Base-by-base conservation (phyloP, 2,113 vertebrate genomes). In the Sarotherodon lohbergeri region DNA sequence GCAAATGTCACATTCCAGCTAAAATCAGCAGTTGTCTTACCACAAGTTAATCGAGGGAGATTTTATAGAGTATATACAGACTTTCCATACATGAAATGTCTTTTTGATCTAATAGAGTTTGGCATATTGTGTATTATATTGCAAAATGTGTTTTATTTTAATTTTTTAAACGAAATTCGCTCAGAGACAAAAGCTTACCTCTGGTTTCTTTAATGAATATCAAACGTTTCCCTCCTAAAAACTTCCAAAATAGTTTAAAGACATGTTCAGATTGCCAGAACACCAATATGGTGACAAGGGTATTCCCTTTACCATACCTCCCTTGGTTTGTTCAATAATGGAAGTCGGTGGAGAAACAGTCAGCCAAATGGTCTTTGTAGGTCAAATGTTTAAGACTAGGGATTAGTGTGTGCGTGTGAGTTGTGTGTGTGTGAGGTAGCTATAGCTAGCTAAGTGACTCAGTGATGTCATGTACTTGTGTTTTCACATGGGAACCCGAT, bases 401-500 rank as follows among this genome's bases (percentile, higher is more conserved):
- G 84, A 90, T 93, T 87, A 83, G 82, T 41, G 55, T 83, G 68
- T 80, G 86, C 52, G 11, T 80, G 32, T 1, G 56, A 55, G 36
- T 59, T 79, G 81, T 43, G 57, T 56, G 84, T 50, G 89, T 80
- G 88, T 81, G 93, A 73, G 91, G 89, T 90, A 90, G 91, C 86
- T 80, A 52, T 34, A 85, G 87, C 80, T 71, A 86, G 85, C 90
- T 91, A 94, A 94, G 87, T 94, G 92, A 93, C n/a, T 46, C 90
- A 56, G 82, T 95, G 94, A 95, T 95, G 94, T 96, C 94, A 95
- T 91, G n/a, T 83, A 82, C 90, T 85, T 71, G 90, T 93, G 91
- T 94, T 93, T 95, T 95, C 94, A 92, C 93, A 95, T 91, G 94
- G 94, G 86, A 95, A 95, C 92, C 83, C 2, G 93, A 95, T 95